Percentiles rank a stretch among this genome's conserved stretches.
Evolutionary conservation across 2,797 vertebrate genomes (phyloP).

Genomic region (Rhyacichthys aspro): DNA sequence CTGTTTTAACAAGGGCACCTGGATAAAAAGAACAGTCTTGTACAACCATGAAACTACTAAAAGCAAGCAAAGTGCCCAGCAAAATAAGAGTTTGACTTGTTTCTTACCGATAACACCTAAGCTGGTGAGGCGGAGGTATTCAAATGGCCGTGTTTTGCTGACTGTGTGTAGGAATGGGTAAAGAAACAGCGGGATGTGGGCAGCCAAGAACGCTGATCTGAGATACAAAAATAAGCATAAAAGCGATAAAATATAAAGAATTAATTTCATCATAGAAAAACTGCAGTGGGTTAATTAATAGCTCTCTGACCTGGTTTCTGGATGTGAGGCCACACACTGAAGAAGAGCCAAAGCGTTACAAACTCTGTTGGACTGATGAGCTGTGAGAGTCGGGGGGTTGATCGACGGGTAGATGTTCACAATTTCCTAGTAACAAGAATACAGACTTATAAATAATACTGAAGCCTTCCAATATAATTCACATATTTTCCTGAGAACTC

Average conservation of each 20-base stretch:
- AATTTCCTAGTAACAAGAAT: conserved; percentile 83
- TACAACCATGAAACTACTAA: too few species aligned
- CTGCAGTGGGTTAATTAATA: neutral
- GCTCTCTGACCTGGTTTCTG: conserved; percentile 86
- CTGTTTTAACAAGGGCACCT: conserved; percentile 95
- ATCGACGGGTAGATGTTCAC: conserved; percentile 97
- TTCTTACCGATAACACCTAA: conserved; percentile 90
- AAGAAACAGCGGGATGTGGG: conserved; percentile 82
- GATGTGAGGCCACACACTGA: conserved; percentile 93
- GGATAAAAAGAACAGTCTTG: neutral
- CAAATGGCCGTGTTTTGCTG: conserved; percentile 93
- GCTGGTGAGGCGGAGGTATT: conserved; percentile 94
- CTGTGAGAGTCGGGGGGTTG: conserved; percentile 92
- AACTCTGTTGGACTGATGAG: conserved; percentile 94
- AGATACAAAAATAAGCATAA: conserved; percentile 16
- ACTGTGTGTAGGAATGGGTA: conserved; percentile 95
- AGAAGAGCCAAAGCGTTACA: conserved; percentile 92
- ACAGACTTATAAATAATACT: neutral
- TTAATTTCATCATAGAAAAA: neutral
- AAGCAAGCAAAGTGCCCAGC: too few species aligned
- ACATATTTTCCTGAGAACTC: too few species aligned
- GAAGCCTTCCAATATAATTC: too few species aligned
- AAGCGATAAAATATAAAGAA: too few species aligned
- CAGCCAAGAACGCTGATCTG: conserved; percentile 82
- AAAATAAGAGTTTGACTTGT: too few species aligned